A percentile compares a stretch with the other conserved stretches of the same genome.
Evolutionary conservation across 2,888 invertebrate genomes (phyloP).

Genomic region (Iselma pallidipennis): DNA sequence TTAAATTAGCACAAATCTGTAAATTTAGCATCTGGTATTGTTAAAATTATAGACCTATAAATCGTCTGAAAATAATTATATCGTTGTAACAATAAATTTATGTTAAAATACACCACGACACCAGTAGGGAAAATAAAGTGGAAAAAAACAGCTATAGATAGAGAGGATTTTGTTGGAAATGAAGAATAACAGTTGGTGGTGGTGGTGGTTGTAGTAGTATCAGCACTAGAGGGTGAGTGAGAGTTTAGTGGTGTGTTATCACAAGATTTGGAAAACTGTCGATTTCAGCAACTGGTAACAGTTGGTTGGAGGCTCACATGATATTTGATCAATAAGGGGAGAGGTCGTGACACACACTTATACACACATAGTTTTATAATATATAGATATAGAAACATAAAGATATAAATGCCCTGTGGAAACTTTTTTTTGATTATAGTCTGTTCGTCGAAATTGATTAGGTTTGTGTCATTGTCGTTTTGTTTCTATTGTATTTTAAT

Average conservation of each 20-base stretch:
- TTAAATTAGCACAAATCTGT: no score
- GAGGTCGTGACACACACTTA: neutral
- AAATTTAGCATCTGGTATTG: no score
- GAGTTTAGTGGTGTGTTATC: neutral
- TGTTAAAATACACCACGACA: neutral
- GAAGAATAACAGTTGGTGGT: neutral
- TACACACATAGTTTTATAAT: no score
- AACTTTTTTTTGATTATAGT: neutral
- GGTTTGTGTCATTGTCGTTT: neutral
- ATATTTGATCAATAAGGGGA: neutral
- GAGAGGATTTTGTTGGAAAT: neutral
- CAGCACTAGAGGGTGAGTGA: neutral
- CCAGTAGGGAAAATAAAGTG: neutral
- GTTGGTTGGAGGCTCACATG: neutral
- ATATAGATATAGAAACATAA: neutral
- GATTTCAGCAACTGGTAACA: neutral
- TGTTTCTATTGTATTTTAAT: neutral
- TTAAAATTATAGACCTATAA: no score
- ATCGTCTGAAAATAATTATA: no score
- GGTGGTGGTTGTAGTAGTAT: no score
- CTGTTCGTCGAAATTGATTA: no score
- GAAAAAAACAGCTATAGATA: neutral
- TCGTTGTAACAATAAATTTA: neutral
- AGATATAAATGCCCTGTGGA: neutral
- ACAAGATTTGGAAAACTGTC: neutral